Evolutionary conservation across 2,113 vertebrate species (phyloP), one percentile per base, ranked within the genome.

Genomic region (Hippocampus barbouri): DNA sequence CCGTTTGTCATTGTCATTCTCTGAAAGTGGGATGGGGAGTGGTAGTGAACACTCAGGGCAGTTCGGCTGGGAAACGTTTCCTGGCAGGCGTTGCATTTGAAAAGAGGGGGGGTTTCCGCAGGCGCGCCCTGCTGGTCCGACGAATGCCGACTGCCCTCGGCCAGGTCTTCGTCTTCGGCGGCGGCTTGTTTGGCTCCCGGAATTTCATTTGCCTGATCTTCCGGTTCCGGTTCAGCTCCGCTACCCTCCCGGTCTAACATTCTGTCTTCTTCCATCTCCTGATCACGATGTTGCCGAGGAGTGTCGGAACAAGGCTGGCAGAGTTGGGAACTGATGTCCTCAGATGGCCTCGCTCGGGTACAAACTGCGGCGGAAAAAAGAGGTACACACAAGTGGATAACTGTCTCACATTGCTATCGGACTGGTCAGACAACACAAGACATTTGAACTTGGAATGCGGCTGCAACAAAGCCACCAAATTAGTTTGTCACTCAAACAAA

Each of bases 31-130:
- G 94, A 94, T 56, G 93, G 88, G 1, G 95, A 96, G 84, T 94
- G 96, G 80, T 95, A 95, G 86, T 97, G 96, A 23, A 96, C 94
- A 68, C 94, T 90, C 72, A 96, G 87, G 45, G 94, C 93, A 61
- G 94, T 95, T 89, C 91, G 94, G 83, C 93, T 93, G 9, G 93
- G 88, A 86, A 97, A 97, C 40, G 91, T 93, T 82, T 97, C 94
- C 84, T 94, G 90, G 75, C 95, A 97, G 56, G 95, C 92, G 0
- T 92, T 93, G 84, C 95, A 97, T 87, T 94, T 96, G 87, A 94
- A 95, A 10, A 90, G 89, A 43, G 89, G 89, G 10, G 89, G 90
- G 63, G 80, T 85, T 72, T 89, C 86, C 77, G 79, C 75, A 79
- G 79, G 79, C 56, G 75, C 83, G 27, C 76, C 57, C 20, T 86